Conservation (phyloP, 2,797 vertebrate genomes). For the Acomys russatus region DNA sequence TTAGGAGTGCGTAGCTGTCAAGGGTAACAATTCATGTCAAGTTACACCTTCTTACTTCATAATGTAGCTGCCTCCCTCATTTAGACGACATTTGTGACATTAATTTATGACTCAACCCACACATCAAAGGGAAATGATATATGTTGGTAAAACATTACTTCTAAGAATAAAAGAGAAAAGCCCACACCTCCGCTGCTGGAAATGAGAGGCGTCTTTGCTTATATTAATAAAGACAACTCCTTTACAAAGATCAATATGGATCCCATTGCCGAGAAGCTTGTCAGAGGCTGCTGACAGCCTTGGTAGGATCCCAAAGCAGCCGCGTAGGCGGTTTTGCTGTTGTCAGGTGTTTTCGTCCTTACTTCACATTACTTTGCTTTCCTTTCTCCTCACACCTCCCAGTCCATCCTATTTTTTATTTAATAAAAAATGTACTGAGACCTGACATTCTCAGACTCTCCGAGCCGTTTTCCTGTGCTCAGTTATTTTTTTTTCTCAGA, state of each 20-base stretch:
- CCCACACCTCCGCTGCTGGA: constrained; percentile 77
- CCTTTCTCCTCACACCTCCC: constrained; percentile 53
- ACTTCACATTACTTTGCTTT: constrained; percentile 59
- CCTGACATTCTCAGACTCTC: background rate
- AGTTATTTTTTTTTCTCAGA: background rate
- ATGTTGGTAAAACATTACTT: constrained; percentile 83
- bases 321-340: constrained; percentile 69
- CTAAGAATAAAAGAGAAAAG: constrained; percentile 81
- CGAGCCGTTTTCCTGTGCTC: background rate
- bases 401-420: background rate
- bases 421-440: background rate
- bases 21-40: constrained; percentile 75
- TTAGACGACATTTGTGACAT: constrained; percentile 84
- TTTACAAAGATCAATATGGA: constrained; percentile 76
- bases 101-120: constrained; percentile 85
- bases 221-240: constrained; percentile 80
- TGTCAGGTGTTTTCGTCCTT: constrained; percentile 64
- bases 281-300: constrained; percentile 75
- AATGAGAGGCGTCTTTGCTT: constrained; percentile 81
- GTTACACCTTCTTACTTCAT: constrained; percentile 75
- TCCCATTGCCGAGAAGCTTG: constrained; percentile 64
- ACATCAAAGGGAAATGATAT: constrained; percentile 80
- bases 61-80: constrained; percentile 72
- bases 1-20: constrained; percentile 76
- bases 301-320: constrained; percentile 73